Evolutionary conservation across 2,797 vertebrate genomes (phyloP), one percentile per base, ranked within the genome.

Genomic region (Cephalopachus bancanus): DNA sequence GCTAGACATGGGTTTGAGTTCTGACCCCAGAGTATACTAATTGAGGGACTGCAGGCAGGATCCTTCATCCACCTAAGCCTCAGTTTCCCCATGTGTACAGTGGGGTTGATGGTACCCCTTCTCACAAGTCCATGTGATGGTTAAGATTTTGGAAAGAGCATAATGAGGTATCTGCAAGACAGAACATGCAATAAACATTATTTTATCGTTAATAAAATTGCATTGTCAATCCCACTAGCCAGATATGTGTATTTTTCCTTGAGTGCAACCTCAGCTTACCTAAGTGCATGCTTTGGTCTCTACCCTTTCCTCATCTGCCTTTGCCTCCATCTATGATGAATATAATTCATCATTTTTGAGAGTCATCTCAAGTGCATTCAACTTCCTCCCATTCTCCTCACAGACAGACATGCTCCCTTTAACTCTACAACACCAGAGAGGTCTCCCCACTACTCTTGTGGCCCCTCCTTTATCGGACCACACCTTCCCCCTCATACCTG

Each of bases 301-400:
- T 30, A 81, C 57, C 69, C 11, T 78, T 84, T n/a, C 20, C 20
- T 96, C 75, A 81, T 75, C 64, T 83, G 72, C 76, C 30, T 83
- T 60, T 55, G 6, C 44, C n/a, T 62, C 62, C 92, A 84, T 69
- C 37, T 72, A 8, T 33, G 62, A 83, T 62, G 80, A 93, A 49
- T 89, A 59, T 22, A 74, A 95, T 93, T 92, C 33, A 24, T 84
- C 44, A 30, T 91, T 86, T 93, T 57, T 60, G 78, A 89, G 22
- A 72, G 11, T 60, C 33, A 33, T 57, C 64, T 92, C 60, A 92
- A 88, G 79, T 89, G 17, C 17, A 28, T 44, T 71, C 57, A 53
- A 53, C 30, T 62, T 55, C 19, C 30, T 91, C 85, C 75, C 64
- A 28, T 89, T 79, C 55, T 94, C 30, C 81, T 44, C 44, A 44